Base-by-base conservation (phyloP, 2,888 invertebrate species). In the Auanema freiburgensis region DNA sequence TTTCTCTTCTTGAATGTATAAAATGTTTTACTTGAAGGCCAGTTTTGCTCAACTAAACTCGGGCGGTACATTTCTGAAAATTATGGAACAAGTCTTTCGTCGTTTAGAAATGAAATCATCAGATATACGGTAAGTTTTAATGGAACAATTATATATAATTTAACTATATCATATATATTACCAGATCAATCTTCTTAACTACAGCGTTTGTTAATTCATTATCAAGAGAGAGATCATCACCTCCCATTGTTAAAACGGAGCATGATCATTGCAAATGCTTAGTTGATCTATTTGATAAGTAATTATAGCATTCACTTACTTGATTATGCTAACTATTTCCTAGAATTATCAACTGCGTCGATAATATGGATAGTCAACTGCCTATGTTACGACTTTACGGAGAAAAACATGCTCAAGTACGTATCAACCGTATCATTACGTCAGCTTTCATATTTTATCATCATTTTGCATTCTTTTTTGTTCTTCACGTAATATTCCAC, bases 141-240 rank as follows among this genome's bases (percentile, higher is more conserved):
- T 41, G 25, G 33, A 12, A 14, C 18, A 41, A 49, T 33, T 18
- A 24, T 24, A 52, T 16, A 23, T 52, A 21, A 23, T 52, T 8
- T 23, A 42, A 57, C 33, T 21, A 14, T 25, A 25, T 57, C 23
- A 49, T 14, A 51, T 33, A 46, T 10, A 44, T 24, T 23, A 63
- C 56, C 62, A 75, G 76, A 51, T 76, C 72, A 10, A 76, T 74
- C 16, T 74, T 73, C 60, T 58, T 74, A 16, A 76, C 72, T 11
- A 76, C 72, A 6, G 76, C 71, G 1, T 72, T 71, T 40, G 74
- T 73, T n/a, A 74, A 72, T 62, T 76, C 72, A n/a, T 57, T 72
- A 59, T 70, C 70, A 24, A 65, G 70, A 42, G 76, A 70, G 58
- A 55, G 69, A 18, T 59, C 63, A 8, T 67, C 72, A 0, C 72